Conservation (phyloP, 2,888 invertebrate genomes). For the Cepaea hortensis region DNA sequence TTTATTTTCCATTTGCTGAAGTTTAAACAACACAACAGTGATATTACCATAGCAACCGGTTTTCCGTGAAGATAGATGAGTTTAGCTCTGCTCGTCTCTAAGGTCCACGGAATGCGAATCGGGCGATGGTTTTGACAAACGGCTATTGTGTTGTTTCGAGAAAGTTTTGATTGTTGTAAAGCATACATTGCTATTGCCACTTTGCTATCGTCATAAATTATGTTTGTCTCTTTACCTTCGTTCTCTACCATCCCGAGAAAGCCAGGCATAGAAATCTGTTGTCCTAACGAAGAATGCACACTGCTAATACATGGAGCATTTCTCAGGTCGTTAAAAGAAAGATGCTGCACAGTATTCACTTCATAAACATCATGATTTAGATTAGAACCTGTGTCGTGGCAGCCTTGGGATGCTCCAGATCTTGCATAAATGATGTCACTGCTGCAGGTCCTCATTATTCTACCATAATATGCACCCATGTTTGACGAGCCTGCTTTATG, state of each 20-base stretch:
- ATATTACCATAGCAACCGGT: too few relatives aligned
- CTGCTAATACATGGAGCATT: not conserved
- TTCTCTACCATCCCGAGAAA: not conserved
- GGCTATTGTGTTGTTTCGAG: conserved; percentile 45
- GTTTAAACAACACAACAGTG: too few relatives aligned
- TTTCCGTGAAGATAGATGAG: not conserved
- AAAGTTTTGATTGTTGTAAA: conserved; percentile 38
- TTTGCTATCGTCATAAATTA: not conserved
- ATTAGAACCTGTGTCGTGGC: not conserved
- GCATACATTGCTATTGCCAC: not conserved
- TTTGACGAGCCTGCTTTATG: not conserved
- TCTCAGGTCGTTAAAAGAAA: not conserved
- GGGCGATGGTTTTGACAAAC: conserved; percentile 38
- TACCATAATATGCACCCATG: conserved; percentile 32
- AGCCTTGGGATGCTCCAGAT: too few relatives aligned
- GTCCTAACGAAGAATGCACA: too few relatives aligned
- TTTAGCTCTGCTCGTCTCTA: conserved; percentile 18
- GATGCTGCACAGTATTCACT: too few relatives aligned
- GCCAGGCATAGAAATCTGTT: not conserved
- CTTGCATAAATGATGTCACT: not conserved
- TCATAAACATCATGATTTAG: too few relatives aligned
- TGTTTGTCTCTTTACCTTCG: not conserved
- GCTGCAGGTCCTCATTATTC: not conserved
- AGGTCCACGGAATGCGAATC: not conserved
- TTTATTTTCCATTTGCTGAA: too few relatives aligned